These are phyloP conservation scores for Cygnus atratus DNA, from an alignment of 2,113 vertebrate species.

Conservation along the genomic window DNA sequence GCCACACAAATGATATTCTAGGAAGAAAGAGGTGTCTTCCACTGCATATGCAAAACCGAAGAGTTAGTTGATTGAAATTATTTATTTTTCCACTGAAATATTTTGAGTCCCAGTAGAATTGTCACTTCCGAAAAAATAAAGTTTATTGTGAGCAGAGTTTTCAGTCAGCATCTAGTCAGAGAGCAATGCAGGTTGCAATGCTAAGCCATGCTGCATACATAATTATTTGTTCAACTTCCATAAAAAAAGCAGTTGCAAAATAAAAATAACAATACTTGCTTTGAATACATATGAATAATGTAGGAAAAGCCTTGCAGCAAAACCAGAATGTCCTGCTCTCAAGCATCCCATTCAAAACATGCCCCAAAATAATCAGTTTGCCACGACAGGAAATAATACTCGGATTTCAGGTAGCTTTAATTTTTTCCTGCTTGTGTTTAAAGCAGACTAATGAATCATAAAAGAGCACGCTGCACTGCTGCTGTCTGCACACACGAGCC, in stretches of 20 bases:
- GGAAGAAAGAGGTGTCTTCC: not conserved
- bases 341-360: not conserved
- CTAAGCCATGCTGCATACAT: not conserved
- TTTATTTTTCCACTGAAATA: not conserved
- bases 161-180: not conserved
- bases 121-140: not conserved
- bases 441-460: not conserved
- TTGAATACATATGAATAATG: not conserved
- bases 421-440: not conserved
- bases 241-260: constrained; percentile 23
- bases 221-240: not conserved
- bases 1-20: not conserved
- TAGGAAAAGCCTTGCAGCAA: not conserved
- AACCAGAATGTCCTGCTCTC: not conserved
- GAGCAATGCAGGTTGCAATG: not conserved
- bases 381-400: not conserved
- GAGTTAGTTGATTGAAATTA: not conserved
- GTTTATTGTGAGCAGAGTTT: not conserved
- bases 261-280: not conserved
- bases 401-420: not conserved
- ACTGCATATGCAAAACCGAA: not conserved
- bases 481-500: not conserved
- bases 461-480: not conserved
- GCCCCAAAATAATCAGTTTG: not conserved
- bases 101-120: not conserved